These are phyloP conservation scores for Cheirogaleus medius DNA, from an alignment of 2,113 vertebrate genomes.

Conservation along the genomic window DNA sequence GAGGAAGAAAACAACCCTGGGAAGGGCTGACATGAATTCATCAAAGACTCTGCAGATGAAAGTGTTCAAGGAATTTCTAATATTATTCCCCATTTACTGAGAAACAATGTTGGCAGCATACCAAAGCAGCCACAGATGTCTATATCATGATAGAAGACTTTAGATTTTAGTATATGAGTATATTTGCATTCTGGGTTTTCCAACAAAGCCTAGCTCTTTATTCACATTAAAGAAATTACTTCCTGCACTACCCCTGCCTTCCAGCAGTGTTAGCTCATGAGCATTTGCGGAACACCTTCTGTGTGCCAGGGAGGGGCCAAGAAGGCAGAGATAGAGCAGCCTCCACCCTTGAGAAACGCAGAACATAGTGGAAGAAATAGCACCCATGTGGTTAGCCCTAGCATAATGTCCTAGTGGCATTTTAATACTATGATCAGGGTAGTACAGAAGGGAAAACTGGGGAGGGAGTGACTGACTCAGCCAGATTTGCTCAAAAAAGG, in stretches of 20 bases:
- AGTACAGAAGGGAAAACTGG: background rate
- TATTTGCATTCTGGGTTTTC: background rate
- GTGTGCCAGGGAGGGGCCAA: background rate
- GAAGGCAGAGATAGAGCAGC: background rate
- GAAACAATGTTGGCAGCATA: background rate
- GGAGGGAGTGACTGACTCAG: background rate
- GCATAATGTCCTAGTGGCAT: background rate
- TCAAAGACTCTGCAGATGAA: background rate
- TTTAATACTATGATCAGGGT: background rate
- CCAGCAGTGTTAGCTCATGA: background rate
- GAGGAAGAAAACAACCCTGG: background rate
- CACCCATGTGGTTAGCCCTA: accelerated
- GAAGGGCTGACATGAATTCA: background rate
- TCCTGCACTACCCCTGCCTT: background rate
- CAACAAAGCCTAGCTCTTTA: background rate
- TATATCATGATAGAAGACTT: background rate
- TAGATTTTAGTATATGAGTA: background rate
- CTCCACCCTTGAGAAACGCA: background rate
- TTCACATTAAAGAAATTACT: background rate
- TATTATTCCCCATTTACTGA: background rate
- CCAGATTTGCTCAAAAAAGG: background rate
- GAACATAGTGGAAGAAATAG: background rate
- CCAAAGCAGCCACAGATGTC: background rate
- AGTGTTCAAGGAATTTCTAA: background rate
- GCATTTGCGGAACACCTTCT: background rate